These are phyloP conservation scores for Emydocephalus ijimae DNA, from an alignment of 2,113 vertebrate genomes.

Conservation along the genomic window DNA sequence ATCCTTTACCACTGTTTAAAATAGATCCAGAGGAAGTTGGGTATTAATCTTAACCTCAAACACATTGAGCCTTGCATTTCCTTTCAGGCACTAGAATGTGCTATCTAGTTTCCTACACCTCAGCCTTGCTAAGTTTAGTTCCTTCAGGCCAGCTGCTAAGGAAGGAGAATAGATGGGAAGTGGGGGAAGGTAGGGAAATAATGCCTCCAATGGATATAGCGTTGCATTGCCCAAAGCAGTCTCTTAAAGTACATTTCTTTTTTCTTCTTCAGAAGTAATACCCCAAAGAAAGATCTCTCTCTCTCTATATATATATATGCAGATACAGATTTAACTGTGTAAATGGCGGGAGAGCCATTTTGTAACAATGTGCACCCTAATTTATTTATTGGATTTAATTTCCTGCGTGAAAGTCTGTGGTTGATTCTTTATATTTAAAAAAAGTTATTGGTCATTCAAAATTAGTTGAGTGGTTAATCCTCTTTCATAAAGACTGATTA, in stretches of 20 bases:
- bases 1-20: constrained; percentile 73
- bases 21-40: constrained; percentile 76
- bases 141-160: constrained; percentile 70
- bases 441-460: background rate
- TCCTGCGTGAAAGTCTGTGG: background rate
- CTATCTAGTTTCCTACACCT: constrained; percentile 81
- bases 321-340: constrained; percentile 1
- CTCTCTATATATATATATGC: background rate
- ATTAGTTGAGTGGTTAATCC: constrained; percentile 8
- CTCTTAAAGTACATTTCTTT: constrained; percentile 8
- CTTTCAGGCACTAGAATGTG: constrained; percentile 66
- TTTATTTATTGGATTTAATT: background rate
- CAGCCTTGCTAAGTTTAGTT: constrained; percentile 75
- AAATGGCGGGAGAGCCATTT: background rate
- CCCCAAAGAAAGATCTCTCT: background rate
- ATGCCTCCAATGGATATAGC: constrained; percentile 43
- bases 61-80: constrained; percentile 78
- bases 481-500: constrained; percentile 30
- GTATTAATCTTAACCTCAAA: constrained; percentile 77
- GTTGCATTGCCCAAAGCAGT: background rate
- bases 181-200: constrained; percentile 36
- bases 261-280: background rate
- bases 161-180: constrained; percentile 46
- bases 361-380: background rate
- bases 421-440: background rate